Percentiles rank a stretch among this genome's conserved stretches.
phyloP scores from a whole-genome alignment of 2,888 invertebrate species.

The Drosophila parthenogenetica region DNA sequence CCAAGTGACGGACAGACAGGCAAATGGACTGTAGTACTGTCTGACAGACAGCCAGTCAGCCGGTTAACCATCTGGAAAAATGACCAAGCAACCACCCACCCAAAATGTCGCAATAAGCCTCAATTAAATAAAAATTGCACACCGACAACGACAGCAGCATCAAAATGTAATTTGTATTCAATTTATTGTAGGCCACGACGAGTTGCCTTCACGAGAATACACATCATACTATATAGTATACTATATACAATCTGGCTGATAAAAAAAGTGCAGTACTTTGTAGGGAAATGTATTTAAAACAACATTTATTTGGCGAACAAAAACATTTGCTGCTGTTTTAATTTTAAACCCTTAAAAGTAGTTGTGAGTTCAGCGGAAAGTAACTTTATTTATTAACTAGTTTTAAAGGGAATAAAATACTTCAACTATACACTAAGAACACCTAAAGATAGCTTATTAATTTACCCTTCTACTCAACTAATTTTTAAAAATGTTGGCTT shows the following conservation, averaged over 20 bases:
- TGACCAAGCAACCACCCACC: slow-evolving; percentile 32
- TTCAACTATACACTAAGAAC: too few species aligned
- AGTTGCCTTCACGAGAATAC: slow-evolving; percentile 17
- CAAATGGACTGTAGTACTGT: too few species aligned
- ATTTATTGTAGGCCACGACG: slow-evolving; percentile 69
- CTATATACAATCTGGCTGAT: background rate
- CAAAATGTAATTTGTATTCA: slow-evolving; percentile 61
- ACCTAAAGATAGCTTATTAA: too few species aligned
- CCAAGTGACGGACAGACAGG: slow-evolving; percentile 12
- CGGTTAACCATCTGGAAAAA: slow-evolving; percentile 44
- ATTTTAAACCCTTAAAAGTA: too few species aligned
- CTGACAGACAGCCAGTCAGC: background rate
- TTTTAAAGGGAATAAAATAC: too few species aligned
- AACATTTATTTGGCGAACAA: background rate
- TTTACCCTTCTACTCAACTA: too few species aligned
- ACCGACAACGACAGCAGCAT: slow-evolving; percentile 48
- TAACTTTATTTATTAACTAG: too few species aligned
- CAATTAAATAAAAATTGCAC: slow-evolving; percentile 73
- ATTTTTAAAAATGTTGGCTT: too few species aligned
- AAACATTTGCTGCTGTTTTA: background rate
- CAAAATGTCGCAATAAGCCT: slow-evolving; percentile 68
- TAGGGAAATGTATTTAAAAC: background rate
- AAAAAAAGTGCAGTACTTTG: background rate
- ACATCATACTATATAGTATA: background rate
- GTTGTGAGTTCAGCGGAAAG: too few species aligned